A percentile compares a stretch with the other conserved stretches of the same genome.
Conservation (phyloP, 2,888 invertebrate species). For the Myopa testacea region DNA sequence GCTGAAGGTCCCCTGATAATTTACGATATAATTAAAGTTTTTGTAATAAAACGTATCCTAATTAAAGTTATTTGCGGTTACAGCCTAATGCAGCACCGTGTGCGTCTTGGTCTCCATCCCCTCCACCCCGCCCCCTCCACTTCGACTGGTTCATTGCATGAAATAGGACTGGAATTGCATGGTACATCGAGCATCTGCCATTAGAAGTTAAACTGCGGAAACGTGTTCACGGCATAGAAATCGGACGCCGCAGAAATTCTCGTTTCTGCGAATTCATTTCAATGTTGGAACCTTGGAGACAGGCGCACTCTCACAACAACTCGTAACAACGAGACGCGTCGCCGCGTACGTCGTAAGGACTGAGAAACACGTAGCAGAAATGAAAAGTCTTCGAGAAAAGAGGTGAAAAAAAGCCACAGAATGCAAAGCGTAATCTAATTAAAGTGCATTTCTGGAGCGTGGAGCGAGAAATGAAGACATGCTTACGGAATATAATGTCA, state of each 20-base stretch:
- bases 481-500: neutral
- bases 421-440: conserved; percentile 35
- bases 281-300: neutral
- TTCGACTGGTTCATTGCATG: neutral
- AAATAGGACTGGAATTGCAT: conserved; percentile 19
- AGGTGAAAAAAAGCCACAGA: neutral
- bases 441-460: conserved; percentile 4
- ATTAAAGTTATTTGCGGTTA: too few species aligned
- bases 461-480: neutral
- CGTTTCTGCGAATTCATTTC: conserved; percentile 9
- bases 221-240: conserved; percentile 25
- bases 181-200: conserved; percentile 30
- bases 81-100: too few species aligned
- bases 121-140: neutral
- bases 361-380: neutral
- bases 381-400: neutral
- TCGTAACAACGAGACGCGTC: conserved; percentile 15
- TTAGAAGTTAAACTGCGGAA: conserved; percentile 26
- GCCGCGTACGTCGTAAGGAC: conserved; percentile 8
- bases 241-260: neutral
- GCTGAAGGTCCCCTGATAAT: too few species aligned
- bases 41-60: too few species aligned
- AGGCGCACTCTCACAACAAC: neutral
- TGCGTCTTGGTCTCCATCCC: neutral
- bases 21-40: too few species aligned